Conservation (phyloP, 1,140 invertebrate species). For the Trichonephila inaurata region DNA sequence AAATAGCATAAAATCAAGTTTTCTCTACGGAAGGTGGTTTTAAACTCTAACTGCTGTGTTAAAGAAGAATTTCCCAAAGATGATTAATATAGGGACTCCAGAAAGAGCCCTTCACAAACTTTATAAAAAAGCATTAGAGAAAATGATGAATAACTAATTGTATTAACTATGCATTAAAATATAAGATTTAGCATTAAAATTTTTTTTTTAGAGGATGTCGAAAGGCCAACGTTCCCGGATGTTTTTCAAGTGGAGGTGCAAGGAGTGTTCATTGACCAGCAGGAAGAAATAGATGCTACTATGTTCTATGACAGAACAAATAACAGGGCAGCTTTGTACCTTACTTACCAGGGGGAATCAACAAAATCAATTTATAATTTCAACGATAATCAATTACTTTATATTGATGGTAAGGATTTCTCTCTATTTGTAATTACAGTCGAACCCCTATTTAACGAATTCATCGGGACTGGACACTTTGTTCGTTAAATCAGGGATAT, state of each 20-base stretch:
- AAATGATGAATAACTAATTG: no score
- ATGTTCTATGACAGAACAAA: constrained; percentile 44
- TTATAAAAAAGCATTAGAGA: no score
- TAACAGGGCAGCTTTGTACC: constrained; percentile 52
- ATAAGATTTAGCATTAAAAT: background rate
- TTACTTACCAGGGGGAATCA: background rate
- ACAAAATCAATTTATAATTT: constrained; percentile 38
- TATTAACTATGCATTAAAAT: no score
- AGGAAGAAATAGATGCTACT: constrained; percentile 21
- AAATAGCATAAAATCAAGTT: no score
- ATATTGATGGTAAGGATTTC: constrained; percentile 47
- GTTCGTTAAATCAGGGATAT: no score
- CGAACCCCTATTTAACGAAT: no score
- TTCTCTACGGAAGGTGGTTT: no score
- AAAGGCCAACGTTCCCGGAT: constrained; percentile 36
- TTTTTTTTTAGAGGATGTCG: background rate
- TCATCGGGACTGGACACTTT: no score
- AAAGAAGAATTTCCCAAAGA: no score
- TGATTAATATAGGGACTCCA: no score
- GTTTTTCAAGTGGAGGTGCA: constrained; percentile 55
- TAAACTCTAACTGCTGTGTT: no score
- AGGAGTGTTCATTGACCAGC: background rate
- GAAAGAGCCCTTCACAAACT: no score
- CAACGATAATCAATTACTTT: constrained; percentile 12
- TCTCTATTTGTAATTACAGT: background rate